phyloP scores from a whole-genome alignment of 2,888 invertebrate genomes.

The Nowickia ferox region DNA sequence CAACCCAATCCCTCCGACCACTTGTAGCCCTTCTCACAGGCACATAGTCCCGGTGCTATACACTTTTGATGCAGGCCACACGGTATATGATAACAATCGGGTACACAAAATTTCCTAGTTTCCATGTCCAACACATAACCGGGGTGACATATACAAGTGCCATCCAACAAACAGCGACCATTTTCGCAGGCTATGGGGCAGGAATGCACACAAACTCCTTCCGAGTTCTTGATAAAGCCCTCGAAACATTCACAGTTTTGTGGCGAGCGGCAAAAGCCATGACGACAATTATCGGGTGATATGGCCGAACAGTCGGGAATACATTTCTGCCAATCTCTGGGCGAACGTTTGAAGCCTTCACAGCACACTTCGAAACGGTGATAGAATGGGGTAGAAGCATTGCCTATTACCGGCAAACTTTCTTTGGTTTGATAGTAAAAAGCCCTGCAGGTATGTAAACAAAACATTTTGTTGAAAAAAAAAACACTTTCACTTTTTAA shows the following conservation, averaged over 20 bases:
- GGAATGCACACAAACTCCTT: conserved; percentile 85
- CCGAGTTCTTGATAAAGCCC: conserved; percentile 79
- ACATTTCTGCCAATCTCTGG: conserved; percentile 83
- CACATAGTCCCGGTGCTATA: conserved; percentile 77
- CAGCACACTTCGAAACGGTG: conserved; percentile 88
- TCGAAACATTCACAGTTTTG: conserved; percentile 80
- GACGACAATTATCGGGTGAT: conserved; percentile 82
- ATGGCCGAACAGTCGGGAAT: conserved; percentile 81
- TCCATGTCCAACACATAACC: conserved; percentile 78
- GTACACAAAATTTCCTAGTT: conserved; percentile 80
- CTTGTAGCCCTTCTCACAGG: conserved; percentile 78
- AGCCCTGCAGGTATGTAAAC: conserved; percentile 68
- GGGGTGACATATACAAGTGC: conserved; percentile 86
- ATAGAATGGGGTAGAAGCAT: conserved; percentile 81
- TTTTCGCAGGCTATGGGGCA: conserved; percentile 88
- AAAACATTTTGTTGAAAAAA: neutral
- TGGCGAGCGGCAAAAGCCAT: conserved; percentile 84
- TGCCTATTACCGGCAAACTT: conserved; percentile 81
- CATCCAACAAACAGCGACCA: conserved; percentile 86
- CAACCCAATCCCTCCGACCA: conserved; percentile 77
- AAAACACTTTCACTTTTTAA: neutral
- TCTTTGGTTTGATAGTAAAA: conserved; percentile 79
- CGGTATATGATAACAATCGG: conserved; percentile 80
- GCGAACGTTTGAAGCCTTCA: conserved; percentile 86
- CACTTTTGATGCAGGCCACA: conserved; percentile 80